A percentile compares a stretch with the other conserved stretches of the same genome.
Conservation (phyloP, 2,113 vertebrate species). For the Festucalex cinctus region DNA sequence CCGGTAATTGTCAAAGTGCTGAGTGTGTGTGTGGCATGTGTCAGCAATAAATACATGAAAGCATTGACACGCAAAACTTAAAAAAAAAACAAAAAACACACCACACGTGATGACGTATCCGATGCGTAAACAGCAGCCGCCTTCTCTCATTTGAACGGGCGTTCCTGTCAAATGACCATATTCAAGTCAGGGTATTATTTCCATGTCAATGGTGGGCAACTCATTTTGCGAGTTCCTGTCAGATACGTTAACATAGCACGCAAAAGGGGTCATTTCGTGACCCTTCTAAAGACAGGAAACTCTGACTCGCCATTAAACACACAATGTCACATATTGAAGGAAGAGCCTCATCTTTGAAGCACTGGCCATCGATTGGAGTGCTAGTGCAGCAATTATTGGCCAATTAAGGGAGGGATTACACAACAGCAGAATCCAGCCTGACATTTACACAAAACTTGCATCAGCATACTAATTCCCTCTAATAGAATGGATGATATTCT, state of each 20-base stretch:
- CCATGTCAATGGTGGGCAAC: too few species aligned
- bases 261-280: not conserved
- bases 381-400: conserved; percentile 30
- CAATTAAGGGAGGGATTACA: conserved; percentile 31
- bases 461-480: conserved; percentile 20
- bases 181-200: too few species aligned
- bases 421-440: conserved; percentile 29
- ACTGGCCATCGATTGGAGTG: conserved; percentile 16
- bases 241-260: not conserved
- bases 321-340: conserved; percentile 5
- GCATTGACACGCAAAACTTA: too few species aligned
- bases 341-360: not conserved
- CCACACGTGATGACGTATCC: too few species aligned
- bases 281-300: not conserved
- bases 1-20: too few species aligned
- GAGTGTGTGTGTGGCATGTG: too few species aligned
- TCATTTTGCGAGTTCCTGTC: too few species aligned
- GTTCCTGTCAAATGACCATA: too few species aligned
- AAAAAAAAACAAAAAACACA: too few species aligned
- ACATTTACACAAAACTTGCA: conserved; percentile 45
- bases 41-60: too few species aligned
- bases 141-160: too few species aligned
- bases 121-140: too few species aligned
- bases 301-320: not conserved
- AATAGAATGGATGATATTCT: conserved; percentile 19